These are phyloP conservation scores for Drosophila saltans DNA, from an alignment of 1,140 invertebrate species.

Conservation along the genomic window DNA sequence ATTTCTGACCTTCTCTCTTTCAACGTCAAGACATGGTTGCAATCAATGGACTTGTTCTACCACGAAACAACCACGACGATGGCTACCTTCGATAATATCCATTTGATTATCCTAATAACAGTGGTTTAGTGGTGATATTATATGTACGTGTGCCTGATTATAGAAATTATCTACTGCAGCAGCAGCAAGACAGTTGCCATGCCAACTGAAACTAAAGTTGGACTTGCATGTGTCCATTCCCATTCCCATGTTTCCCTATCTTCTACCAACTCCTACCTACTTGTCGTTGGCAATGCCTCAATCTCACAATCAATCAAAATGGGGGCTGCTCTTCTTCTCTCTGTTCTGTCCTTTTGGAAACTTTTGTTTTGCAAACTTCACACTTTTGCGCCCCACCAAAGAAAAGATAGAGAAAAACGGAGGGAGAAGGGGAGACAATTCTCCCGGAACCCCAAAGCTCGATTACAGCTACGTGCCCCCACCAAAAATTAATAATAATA, in stretches of 20 bases:
- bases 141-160: conserved; percentile 83
- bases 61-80: conserved; percentile 52
- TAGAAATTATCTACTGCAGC: conserved; percentile 75
- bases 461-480: conserved; percentile 45
- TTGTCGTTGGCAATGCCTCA: conserved; percentile 48
- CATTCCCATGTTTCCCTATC: background rate
- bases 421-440: background rate
- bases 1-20: background rate
- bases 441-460: conserved; percentile 3
- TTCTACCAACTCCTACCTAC: conserved; percentile 42
- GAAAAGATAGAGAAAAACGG: background rate
- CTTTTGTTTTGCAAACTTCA: conserved; percentile 57
- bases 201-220: conserved; percentile 5
- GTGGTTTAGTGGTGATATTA: conserved; percentile 82
- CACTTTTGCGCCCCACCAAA: conserved; percentile 68
- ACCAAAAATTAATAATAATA: conserved; percentile 14
- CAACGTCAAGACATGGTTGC: background rate
- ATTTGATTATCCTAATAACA: conserved; percentile 84
- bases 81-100: conserved; percentile 79
- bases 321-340: too few relatives aligned
- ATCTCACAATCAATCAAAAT: conserved; percentile 6
- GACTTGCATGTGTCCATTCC: background rate
- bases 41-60: conserved; percentile 26
- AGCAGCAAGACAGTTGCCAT: conserved; percentile 18
- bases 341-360: conserved; percentile 5